Evolutionary conservation across 2,797 vertebrate species (phyloP), one percentile per base, ranked within the genome.

Genomic region (Pteropus rufus): DNA sequence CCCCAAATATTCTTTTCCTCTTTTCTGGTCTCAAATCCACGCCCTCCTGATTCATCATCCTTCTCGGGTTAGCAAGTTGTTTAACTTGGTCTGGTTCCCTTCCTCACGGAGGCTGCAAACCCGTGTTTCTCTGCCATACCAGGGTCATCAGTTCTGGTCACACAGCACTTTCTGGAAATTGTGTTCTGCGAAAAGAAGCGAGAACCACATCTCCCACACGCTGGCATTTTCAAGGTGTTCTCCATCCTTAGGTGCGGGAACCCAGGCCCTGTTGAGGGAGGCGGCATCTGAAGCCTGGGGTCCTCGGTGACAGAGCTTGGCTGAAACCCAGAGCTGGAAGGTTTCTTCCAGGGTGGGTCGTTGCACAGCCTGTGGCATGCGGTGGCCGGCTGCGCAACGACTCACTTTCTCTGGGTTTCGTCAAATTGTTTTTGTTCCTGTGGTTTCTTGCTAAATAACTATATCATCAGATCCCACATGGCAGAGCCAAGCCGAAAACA

Each of bases 401-500:
- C 67, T 88, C 64, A n/a, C 90, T 88, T 91, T 96, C 87, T 91
- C 92, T 94, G 90, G 80, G 76, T 94, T 95, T 97, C 93, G 88
- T 97, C 95, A 93, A 26, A 16, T 95, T 96, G 93, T 97, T 96
- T 97, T 96, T 83, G 85, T 96, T 97, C 52, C 69, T 95, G 97
- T 95, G 97, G 97, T 97, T 96, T 97, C 96, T 94, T 91, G 82
- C 85, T 96, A 95, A 97, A 82, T 96, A 73, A 75, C 93, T 96
- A 60, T 90, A 72, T 94, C 92, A 76, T 97, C 90, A 76, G 75
- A 92, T 95, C 79, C 94, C 92, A 84, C 58, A 70, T 26, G 69
- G 73, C 88, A 75, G 70, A 67, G 52, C 73, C 60, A 60, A 26
- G 93, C 89, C 93, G 15, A 24, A 64, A 88, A 15, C 67, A 76